A percentile compares a stretch with the other conserved stretches of the same genome.
Evolutionary conservation across 2,888 invertebrate species (phyloP).

Genomic region (Miltochrista miniata): DNA sequence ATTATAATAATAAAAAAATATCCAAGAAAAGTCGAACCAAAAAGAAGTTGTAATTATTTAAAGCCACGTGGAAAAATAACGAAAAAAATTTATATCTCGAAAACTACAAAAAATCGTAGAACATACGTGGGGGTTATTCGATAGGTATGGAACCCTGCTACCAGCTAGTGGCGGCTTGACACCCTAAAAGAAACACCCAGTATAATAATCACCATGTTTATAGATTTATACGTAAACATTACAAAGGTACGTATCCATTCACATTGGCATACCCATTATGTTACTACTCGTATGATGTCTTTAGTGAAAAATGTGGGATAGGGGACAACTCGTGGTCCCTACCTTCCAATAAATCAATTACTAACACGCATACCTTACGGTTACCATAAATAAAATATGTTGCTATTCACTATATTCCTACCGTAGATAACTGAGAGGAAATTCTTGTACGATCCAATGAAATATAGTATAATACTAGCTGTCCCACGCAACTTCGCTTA

Average conservation of each 20-base stretch:
- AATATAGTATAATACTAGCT: not conserved
- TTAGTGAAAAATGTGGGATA: slow-evolving; percentile 69
- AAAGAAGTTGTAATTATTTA: too few relatives aligned
- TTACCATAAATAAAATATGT: slow-evolving; percentile 49
- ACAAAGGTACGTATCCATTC: slow-evolving; percentile 31
- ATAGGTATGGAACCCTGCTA: too few relatives aligned
- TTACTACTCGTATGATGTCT: slow-evolving; percentile 53
- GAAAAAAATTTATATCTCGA: too few relatives aligned
- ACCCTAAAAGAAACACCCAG: too few relatives aligned
- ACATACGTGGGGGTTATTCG: too few relatives aligned
- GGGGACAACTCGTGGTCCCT: slow-evolving; percentile 62
- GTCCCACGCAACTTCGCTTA: too few relatives aligned
- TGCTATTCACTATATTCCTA: slow-evolving; percentile 25
- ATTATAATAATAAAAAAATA: too few relatives aligned
- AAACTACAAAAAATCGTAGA: too few relatives aligned
- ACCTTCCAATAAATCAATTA: slow-evolving; percentile 73
- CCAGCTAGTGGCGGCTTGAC: too few relatives aligned
- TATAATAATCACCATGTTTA: too few relatives aligned
- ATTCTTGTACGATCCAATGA: not conserved
- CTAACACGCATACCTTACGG: slow-evolving; percentile 55
- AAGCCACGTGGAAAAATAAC: too few relatives aligned
- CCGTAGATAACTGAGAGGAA: slow-evolving; percentile 5
- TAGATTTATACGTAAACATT: not conserved
- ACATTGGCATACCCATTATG: slow-evolving; percentile 48
- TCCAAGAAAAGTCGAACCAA: too few relatives aligned